Evolutionary conservation across 1,140 invertebrate genomes (phyloP), one percentile per base, ranked within the genome.

Genomic region (Chironomus tepperi): DNA sequence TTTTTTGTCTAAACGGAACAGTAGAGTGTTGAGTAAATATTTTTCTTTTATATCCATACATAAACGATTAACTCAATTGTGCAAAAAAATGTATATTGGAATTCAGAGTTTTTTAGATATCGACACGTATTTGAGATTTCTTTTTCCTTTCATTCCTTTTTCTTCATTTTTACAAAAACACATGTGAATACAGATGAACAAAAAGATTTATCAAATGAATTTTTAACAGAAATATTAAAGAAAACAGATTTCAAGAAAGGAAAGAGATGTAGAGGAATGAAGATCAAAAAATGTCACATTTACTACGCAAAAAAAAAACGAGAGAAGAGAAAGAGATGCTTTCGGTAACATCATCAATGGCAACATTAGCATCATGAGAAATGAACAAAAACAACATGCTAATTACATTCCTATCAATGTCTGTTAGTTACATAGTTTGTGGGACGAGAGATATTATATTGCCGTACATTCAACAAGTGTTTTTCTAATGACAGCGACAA

Each of bases 381-480:
- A 34, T 34, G 24, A 34, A 34, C 24, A 5, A 34, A 34, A 34
- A 34, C 24, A 34, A n/a, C 8, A 57, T 57, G 47, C 47, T 57
- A 57, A 57, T 57, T 57, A 57, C 47, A 57, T 5, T 57, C 12
- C 43, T 47, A 9, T 47, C 43, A 2, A 47, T 57, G n/a, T 57
- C 47, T 57, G 47, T 57, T 57, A 34, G 47, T 57, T 57, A 57
- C 47, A n/a, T 57, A 57, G 47, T 15, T 57, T n/a, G 47, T n/a
- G 12, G n/a, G 47, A 57, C n/a, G 47, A 57, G 3, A 57, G 47
- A 57, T n/a, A 57, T 57, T 57, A 34, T 5, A 34, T 34, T 34
- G 24, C 10, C 2, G n/a, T 9, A 16, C 65, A 18, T 70, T 70
- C 65, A 70, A 70, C 65, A 70, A 70, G 65, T 70, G 65, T 70